Conservation (phyloP, 2,797 vertebrate species). For the Squalus acanthias region DNA sequence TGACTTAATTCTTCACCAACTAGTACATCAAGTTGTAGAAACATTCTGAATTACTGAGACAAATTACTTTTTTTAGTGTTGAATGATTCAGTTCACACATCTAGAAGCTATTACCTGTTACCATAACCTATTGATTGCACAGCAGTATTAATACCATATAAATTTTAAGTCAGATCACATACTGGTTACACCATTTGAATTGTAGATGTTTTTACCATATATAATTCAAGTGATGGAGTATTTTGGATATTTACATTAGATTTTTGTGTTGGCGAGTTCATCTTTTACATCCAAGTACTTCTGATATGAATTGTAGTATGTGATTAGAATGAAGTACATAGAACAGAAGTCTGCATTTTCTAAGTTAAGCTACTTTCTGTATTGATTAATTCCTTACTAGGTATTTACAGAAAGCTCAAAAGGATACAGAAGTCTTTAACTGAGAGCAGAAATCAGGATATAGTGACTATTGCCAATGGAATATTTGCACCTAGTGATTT, state of each 20-base stretch:
- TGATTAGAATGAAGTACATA: not conserved
- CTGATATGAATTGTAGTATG: not conserved
- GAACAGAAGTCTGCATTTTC: not conserved
- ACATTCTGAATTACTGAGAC: not conserved
- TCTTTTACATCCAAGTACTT: not conserved
- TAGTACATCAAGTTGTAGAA: not conserved
- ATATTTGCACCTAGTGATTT: slow-evolving; percentile 75
- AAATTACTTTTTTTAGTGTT: not conserved
- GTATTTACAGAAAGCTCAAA: slow-evolving; percentile 81
- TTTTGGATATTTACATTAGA: not conserved
- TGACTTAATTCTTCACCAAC: not conserved
- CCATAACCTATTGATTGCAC: not conserved
- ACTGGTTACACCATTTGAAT: not conserved
- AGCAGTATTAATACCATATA: not conserved
- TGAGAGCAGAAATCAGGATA: slow-evolving; percentile 78
- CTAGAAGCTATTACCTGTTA: not conserved
- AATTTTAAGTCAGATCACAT: not conserved
- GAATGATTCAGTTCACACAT: not conserved
- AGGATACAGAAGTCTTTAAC: slow-evolving; percentile 83
- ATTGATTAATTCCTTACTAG: slow-evolving; percentile 52
- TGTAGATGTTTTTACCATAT: not conserved
- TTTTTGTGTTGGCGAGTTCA: not conserved
- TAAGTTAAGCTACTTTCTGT: not conserved
- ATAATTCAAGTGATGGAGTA: not conserved
- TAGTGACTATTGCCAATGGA: slow-evolving; percentile 79